These are phyloP conservation scores for Melanotaenia parkinsoni DNA, from an alignment of 2,797 vertebrate genomes.

Conservation along the genomic window DNA sequence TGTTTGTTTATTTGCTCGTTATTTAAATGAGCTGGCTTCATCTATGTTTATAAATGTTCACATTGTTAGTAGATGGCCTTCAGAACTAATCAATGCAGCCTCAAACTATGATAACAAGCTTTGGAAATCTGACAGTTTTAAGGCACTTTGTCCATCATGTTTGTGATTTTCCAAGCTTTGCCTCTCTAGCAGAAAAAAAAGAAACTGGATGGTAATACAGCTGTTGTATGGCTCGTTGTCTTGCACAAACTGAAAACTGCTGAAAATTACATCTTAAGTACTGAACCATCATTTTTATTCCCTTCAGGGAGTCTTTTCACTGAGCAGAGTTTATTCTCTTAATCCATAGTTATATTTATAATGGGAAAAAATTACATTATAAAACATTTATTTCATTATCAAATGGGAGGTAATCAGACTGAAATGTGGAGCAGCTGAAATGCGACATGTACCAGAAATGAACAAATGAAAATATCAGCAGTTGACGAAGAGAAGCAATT, in stretches of 20 bases:
- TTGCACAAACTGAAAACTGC: not conserved
- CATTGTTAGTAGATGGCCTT: not conserved
- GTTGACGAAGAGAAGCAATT: not conserved
- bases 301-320: constrained; percentile 9
- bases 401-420: too few species aligned
- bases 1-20: not conserved
- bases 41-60: not conserved
- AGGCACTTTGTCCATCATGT: not conserved
- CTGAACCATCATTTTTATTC: not conserved
- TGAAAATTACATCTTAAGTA: constrained; percentile 18
- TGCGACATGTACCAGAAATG: not conserved
- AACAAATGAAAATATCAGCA: not conserved
- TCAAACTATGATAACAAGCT: not conserved
- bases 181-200: too few species aligned
- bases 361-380: not conserved
- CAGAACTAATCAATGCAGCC: not conserved
- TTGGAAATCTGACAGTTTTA: not conserved
- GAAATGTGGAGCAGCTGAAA: not conserved
- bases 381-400: not conserved
- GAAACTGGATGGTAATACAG: not conserved
- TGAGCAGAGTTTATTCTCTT: constrained; percentile 4
- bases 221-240: not conserved
- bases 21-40: not conserved
- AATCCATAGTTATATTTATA: constrained; percentile 10
- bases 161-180: too few species aligned